A percentile compares a stretch with the other conserved stretches of the same genome.
Evolutionary conservation across 2,113 vertebrate genomes (phyloP).

Genomic region (Tetrao urogallus): DNA sequence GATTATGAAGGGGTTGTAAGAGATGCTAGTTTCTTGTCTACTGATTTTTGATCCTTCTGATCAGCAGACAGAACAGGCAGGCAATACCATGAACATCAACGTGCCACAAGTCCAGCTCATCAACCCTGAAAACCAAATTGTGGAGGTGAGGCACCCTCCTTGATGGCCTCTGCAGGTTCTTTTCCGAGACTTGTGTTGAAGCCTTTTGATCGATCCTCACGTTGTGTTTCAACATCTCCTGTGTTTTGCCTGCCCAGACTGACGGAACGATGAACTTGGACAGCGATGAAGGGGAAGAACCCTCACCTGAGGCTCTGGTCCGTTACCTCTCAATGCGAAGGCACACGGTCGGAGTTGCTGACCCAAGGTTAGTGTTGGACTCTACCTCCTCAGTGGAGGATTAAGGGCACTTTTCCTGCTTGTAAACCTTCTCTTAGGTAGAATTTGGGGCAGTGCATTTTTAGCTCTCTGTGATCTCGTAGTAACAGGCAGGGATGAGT

Average conservation of each 20-base stretch:
- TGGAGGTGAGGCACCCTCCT: constrained; percentile 85
- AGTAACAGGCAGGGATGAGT: accelerated
- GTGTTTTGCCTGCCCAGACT: constrained; percentile 76
- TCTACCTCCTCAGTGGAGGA: neutral
- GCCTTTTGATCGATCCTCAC: neutral
- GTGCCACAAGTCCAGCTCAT: constrained; percentile 99
- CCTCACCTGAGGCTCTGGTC: constrained; percentile 95
- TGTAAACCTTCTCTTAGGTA: neutral
- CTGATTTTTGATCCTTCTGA: neutral
- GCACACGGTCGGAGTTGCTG: constrained; percentile 96
- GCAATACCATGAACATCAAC: constrained; percentile 89
- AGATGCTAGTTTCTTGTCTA: neutral
- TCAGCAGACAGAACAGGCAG: constrained; percentile 86
- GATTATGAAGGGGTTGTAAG: neutral
- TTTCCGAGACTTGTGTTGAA: neutral
- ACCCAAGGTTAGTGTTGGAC: constrained; percentile 86
- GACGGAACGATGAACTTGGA: constrained; percentile 93
- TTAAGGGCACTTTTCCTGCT: neutral
- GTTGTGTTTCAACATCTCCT: neutral
- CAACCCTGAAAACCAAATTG: constrained; percentile 98
- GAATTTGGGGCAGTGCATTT: neutral
- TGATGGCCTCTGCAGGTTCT: neutral
- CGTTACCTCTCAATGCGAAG: constrained; percentile 97
- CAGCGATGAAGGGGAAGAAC: constrained; percentile 97
- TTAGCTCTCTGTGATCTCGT: neutral